These are phyloP conservation scores for Clitarchus hookeri DNA, from an alignment of 2,888 invertebrate genomes.

Conservation along the genomic window DNA sequence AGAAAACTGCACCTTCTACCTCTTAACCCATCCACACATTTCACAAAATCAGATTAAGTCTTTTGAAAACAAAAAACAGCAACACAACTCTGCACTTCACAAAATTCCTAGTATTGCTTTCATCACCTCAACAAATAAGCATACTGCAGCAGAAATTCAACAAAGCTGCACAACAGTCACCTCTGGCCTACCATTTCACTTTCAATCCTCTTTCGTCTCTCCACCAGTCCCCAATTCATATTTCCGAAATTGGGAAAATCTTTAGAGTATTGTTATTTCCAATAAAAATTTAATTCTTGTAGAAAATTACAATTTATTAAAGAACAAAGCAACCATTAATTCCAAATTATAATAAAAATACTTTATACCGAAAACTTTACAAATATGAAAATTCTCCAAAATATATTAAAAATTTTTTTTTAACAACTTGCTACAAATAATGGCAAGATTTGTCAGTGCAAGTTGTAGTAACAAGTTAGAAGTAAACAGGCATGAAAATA, in stretches of 20 bases:
- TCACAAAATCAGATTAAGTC: constrained; percentile 14
- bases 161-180: neutral
- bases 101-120: constrained; percentile 1
- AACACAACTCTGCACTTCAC: neutral
- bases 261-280: too few relatives aligned
- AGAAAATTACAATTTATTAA: too few relatives aligned
- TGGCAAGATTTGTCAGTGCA: neutral
- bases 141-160: neutral
- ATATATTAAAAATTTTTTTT: neutral
- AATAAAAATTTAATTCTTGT: too few relatives aligned
- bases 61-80: neutral
- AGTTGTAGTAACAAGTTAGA: neutral
- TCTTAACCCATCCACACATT: constrained; percentile 11
- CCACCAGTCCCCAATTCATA: neutral
- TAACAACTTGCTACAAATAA: neutral
- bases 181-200: neutral
- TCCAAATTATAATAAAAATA: neutral
- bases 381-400: neutral
- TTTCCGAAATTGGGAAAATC: too few relatives aligned
- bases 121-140: neutral
- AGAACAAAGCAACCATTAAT: neutral
- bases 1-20: constrained; percentile 5
- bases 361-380: neutral
- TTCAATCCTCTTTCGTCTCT: neutral
- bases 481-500: neutral